Conservation (phyloP, 2,888 invertebrate genomes). For the Habrosyne pyritoides region DNA sequence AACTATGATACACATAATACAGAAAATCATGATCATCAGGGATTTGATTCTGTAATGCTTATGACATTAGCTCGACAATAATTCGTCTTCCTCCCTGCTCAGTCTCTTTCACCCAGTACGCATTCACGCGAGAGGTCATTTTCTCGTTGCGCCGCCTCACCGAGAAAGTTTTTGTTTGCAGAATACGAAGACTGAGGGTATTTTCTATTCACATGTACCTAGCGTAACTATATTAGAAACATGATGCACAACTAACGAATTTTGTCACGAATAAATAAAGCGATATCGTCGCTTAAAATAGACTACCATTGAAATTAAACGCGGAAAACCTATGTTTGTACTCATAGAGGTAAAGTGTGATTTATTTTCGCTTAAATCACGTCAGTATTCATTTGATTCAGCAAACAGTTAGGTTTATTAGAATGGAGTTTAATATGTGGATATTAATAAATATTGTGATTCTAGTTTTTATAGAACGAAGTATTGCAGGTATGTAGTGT, state of each 20-base stretch:
- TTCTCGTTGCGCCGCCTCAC: too few species aligned
- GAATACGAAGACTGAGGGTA: too few species aligned
- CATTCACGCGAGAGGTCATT: too few species aligned
- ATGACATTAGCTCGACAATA: too few species aligned
- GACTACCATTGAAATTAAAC: neutral
- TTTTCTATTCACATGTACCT: too few species aligned
- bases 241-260: neutral
- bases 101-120: too few species aligned
- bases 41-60: too few species aligned
- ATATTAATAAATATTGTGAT: neutral
- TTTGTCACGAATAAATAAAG: neutral
- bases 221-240: too few species aligned
- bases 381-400: neutral
- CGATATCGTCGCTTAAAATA: neutral
- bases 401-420: neutral
- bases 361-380: neutral
- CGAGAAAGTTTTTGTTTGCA: too few species aligned
- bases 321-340: neutral
- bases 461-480: neutral
- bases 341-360: neutral
- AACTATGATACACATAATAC: too few species aligned
- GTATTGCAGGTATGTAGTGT: neutral
- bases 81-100: too few species aligned
- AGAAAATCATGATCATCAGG: too few species aligned
- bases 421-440: neutral